Percentiles rank a stretch among this genome's conserved stretches.
Evolutionary conservation across 92 coral and sea anemone genomes (phyloP).

Genomic region (Heliopora coerulea): DNA sequence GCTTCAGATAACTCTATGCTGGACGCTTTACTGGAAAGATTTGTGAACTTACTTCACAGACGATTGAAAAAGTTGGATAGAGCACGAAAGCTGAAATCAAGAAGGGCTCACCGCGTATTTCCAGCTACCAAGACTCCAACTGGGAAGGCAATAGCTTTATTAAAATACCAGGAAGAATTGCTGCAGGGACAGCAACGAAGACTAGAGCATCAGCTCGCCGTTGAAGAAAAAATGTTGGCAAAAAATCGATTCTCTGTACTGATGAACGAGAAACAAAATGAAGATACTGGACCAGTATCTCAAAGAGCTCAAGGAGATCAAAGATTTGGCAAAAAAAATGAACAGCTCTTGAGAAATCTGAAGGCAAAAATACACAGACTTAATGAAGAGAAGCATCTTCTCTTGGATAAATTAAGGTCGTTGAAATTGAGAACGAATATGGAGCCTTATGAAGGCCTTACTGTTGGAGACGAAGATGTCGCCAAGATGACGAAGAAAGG

Average conservation of each 20-base stretch:
- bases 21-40: slow-evolving; percentile 3
- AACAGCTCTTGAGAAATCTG: not conserved
- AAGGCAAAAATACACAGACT: not conserved
- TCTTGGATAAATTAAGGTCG: not conserved
- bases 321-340: not conserved
- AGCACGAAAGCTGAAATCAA: slow-evolving; percentile 1
- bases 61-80: not conserved
- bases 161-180: slow-evolving; percentile 18
- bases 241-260: not conserved
- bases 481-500: not conserved
- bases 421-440: not conserved
- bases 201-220: slow-evolving; percentile 26
- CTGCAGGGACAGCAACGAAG: slow-evolving; percentile 18
- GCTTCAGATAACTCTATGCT: not conserved
- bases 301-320: not conserved
- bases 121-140: not conserved
- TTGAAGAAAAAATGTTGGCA: slow-evolving; percentile 13
- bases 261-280: not conserved
- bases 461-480: not conserved
- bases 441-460: not conserved
- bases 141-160: not conserved
- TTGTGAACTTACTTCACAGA: slow-evolving; percentile 13
- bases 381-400: not conserved
- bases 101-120: not conserved
- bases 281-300: not conserved